Conservation (phyloP, 2,888 invertebrate species). For the Poecilobothrus nobilitatus region DNA sequence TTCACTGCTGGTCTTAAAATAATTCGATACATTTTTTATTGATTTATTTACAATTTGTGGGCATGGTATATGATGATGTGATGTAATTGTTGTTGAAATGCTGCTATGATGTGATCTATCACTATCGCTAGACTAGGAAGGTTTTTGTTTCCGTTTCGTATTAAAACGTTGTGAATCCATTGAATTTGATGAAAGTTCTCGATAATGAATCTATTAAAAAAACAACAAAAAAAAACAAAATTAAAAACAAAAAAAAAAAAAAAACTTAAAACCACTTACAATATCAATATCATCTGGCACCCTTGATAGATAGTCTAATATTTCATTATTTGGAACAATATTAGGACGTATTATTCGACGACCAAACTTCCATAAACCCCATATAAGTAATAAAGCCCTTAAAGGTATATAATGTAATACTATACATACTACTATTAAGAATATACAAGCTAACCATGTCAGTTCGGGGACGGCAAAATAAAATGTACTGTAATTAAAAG, state of each 20-base stretch:
- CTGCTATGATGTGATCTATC: constrained; percentile 26
- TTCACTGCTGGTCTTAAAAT: constrained; percentile 36
- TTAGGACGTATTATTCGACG: constrained; percentile 87
- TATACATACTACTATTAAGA: constrained; percentile 62
- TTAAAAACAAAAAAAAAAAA: too few species aligned
- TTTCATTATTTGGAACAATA: constrained; percentile 93
- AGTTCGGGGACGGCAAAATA: constrained; percentile 96
- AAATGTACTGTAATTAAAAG: constrained; percentile 62
- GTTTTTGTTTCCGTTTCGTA: constrained; percentile 40
- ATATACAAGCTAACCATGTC: constrained; percentile 80
- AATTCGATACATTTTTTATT: constrained; percentile 35
- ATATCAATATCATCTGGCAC: constrained; percentile 90
- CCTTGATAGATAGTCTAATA: constrained; percentile 86
- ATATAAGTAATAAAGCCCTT: constrained; percentile 78
- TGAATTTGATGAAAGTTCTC: constrained; percentile 38
- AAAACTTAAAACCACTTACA: constrained; percentile 49
- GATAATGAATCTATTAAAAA: constrained; percentile 35
- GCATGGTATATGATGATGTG: constrained; percentile 26
- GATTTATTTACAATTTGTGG: constrained; percentile 32
- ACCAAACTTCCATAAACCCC: constrained; percentile 95
- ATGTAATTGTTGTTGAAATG: background rate
- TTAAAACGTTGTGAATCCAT: constrained; percentile 36
- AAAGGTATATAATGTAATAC: constrained; percentile 85
- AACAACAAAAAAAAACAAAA: constrained; percentile 19
- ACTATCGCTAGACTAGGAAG: constrained; percentile 40